Evolutionary conservation across 2,888 invertebrate genomes (phyloP).

Genomic region (Tricholauxania praeusta): DNA sequence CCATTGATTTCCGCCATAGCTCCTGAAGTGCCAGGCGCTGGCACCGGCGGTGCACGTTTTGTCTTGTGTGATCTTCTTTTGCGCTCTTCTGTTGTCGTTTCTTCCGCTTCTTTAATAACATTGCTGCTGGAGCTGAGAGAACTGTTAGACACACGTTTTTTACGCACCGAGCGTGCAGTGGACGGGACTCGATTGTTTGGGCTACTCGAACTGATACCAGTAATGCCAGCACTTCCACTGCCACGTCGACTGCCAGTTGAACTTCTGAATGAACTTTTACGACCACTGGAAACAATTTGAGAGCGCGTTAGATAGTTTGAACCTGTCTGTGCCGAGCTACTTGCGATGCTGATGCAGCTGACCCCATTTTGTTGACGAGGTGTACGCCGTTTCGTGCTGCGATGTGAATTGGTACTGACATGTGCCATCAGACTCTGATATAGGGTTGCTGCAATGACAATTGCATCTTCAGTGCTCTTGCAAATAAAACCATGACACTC

Average conservation of each 20-base stretch:
- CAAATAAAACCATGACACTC: constrained; percentile 94
- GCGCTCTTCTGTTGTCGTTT: constrained; percentile 70
- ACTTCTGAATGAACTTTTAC: constrained; percentile 61
- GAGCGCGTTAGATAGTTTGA: constrained; percentile 62
- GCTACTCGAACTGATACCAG: background rate
- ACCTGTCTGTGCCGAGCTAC: constrained; percentile 70
- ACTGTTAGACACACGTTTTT: constrained; percentile 76
- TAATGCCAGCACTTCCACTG: background rate
- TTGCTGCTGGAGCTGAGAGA: constrained; percentile 72
- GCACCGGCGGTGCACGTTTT: constrained; percentile 71
- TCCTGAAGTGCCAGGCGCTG: constrained; percentile 49
- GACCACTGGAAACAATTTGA: constrained; percentile 56
- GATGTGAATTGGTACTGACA: constrained; percentile 72
- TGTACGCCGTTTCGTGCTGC: constrained; percentile 69
- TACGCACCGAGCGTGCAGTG: constrained; percentile 79
- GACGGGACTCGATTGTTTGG: constrained; percentile 67
- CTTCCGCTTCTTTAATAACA: constrained; percentile 69
- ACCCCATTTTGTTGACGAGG: constrained; percentile 80
- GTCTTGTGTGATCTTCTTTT: constrained; percentile 73
- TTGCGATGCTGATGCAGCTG: constrained; percentile 81
- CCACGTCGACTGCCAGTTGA: constrained; percentile 51
- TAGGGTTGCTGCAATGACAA: constrained; percentile 90
- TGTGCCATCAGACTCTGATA: constrained; percentile 90
- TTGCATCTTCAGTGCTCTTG: constrained; percentile 89
- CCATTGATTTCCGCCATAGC: constrained; percentile 37